A percentile compares a stretch with the other conserved stretches of the same genome.
Evolutionary conservation across 2,888 invertebrate species (phyloP).

Genomic region (Aplocera efformata): DNA sequence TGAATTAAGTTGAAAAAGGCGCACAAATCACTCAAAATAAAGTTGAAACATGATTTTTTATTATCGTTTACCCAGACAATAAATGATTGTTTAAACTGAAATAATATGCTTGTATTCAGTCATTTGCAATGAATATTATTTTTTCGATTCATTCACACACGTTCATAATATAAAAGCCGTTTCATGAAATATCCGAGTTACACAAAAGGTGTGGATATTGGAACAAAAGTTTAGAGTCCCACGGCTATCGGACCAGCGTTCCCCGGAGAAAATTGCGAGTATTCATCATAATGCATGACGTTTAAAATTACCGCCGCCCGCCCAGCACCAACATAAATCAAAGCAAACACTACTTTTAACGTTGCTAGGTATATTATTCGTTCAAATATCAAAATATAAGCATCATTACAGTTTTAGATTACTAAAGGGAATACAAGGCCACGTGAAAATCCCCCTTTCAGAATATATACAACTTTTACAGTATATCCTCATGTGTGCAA

Average conservation of each 20-base stretch:
- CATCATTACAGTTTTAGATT: constrained; percentile 27
- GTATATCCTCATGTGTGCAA: constrained; percentile 55
- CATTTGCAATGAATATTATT: no score
- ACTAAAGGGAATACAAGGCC: constrained; percentile 27
- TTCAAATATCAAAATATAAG: constrained; percentile 33
- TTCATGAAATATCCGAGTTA: constrained; percentile 3
- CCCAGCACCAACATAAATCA: constrained; percentile 67
- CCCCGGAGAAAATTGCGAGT: constrained; percentile 73
- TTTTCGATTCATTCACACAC: no score
- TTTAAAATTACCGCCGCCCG: constrained; percentile 70
- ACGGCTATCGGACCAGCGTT: constrained; percentile 53
- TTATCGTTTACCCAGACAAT: no score
- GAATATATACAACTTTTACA: constrained; percentile 43
- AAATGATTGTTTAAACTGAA: no score
- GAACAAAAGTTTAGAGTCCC: constrained; percentile 45
- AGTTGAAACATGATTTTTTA: no score
- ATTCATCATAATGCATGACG: constrained; percentile 78
- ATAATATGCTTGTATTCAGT: no score
- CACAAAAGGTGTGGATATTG: constrained; percentile 24
- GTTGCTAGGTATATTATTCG: constrained; percentile 41
- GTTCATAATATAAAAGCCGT: neutral
- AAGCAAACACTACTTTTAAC: constrained; percentile 62
- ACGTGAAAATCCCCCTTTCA: constrained; percentile 32
- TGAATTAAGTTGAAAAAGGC: no score
- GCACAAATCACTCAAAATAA: no score